Base-by-base conservation (phyloP, 2,113 vertebrate genomes). In the Blennius ocellaris region DNA sequence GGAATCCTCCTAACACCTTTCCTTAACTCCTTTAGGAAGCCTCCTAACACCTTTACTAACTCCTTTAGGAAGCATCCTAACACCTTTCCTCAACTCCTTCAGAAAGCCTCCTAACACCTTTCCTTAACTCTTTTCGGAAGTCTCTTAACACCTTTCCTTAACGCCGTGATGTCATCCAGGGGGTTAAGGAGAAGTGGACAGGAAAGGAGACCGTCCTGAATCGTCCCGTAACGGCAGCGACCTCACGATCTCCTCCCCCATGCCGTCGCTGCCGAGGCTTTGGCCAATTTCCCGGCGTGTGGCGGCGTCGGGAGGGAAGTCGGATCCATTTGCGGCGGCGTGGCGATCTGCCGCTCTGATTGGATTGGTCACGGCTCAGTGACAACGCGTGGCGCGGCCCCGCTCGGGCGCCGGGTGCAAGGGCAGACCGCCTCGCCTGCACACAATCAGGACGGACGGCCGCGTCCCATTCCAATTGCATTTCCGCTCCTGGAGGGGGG, bases 401-500 rank as follows among this genome's bases (percentile, higher is more conserved):
- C 81, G 10, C 76, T 86, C 82, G 57, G 74, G 72, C 80, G 38
- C 66, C 3, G 55, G 79, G 77, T 10, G 58, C 79, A 57, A 66
- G 85, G 84, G 74, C 86, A 76, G 64, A 74, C 81, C 44, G 82
- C 87, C 89, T 89, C 87, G 71, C 83, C 84, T 54, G 76, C 80
- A 81, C 82, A 65, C 86, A 87, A 86, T 91, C 87, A 84, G 69
- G 69, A 76, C 67, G 65, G 84, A 84, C 74, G 69, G 82, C 76
- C 57, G 57, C 84, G 78, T 91, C 85, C 86, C 86, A 84, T 85
- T 85, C 80, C 86, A 78, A 91, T 82, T 74, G 86, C 80, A 80
- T 85, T 86, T 82, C 83, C 58, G 54, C 83, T 87, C 76, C 52
- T 43, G 3, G 7, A 10, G 41, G 41, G 10, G 41, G 10, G 41